Base-by-base conservation (phyloP, 2,888 invertebrate genomes). In the Acrobasis suavella region DNA sequence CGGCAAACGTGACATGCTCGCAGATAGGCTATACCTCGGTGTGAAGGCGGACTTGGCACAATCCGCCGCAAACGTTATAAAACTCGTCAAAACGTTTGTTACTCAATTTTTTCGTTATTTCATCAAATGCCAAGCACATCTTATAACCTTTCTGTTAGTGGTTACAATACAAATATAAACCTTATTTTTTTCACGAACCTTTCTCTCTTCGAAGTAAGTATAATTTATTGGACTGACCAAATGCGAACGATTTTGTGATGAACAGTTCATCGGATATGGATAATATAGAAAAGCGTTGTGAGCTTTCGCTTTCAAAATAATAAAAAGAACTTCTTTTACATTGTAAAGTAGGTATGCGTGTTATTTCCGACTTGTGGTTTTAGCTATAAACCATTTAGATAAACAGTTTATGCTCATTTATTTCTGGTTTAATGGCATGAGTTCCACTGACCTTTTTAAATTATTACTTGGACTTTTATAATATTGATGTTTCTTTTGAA, bases 101-200 rank as follows among this genome's bases (percentile, higher is more conserved):
- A 51, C 56, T 52, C 60, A 52, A 52, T 51, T 38, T 60, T 60
- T 42, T 37, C 37, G 50, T 39, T 50, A 46, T 14, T 22, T 58
- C 17, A 50, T 50, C 22, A 39, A 42, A 60, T 52, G 59, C 38
- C 59, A 60, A 50, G 50, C 38, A 14, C 9, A 32, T 49, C 49
- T 49, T 14, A 9, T 22, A 22, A 16, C 22, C 10, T 46, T 46
- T 46, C 46, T n/a, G 42, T 12, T 12, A 42, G 1, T 22, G 22
- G 22, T 2, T 22, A 5, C 22, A 3, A 22, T 3, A 22, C 22
- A 22, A 22, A 22, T 22, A 22, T 22, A 22, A n/a, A n/a, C n/a
- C n/a, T n/a, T n/a, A 32, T 32, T 32, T 32, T 32, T 22, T 32
- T 32, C 0, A 8, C 32, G 32, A 32, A 32, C 8, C 32, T 2